phyloP scores from a whole-genome alignment of 1,140 invertebrate genomes.

The Drosophila kanapiae region DNA sequence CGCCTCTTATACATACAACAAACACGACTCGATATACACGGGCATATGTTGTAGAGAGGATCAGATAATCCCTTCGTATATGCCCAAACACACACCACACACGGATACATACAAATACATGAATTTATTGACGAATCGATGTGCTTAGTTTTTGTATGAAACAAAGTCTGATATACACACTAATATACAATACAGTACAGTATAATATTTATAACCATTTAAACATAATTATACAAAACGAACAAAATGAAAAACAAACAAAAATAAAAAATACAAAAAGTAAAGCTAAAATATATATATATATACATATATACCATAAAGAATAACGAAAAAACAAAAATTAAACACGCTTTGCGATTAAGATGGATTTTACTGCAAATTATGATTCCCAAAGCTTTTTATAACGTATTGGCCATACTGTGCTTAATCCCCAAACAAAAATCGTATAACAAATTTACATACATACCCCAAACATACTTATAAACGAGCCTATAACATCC shows the following conservation, averaged over 20 bases:
- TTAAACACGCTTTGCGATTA: conserved; percentile 66
- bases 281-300: conserved; percentile 28
- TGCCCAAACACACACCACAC: conserved; percentile 21
- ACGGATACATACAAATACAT: conserved; percentile 67
- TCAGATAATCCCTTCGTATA: background rate
- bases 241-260: conserved; percentile 8
- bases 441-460: conserved; percentile 19
- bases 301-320: conserved; percentile 45
- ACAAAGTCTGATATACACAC: conserved; percentile 84
- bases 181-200: conserved; percentile 78
- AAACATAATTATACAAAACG: conserved; percentile 76
- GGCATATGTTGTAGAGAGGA: conserved; percentile 11
- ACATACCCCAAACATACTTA: conserved; percentile 13
- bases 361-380: conserved; percentile 49
- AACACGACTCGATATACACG: conserved; percentile 30
- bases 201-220: conserved; percentile 75
- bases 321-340: conserved; percentile 10
- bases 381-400: conserved; percentile 54
- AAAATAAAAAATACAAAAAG: conserved; percentile 23
- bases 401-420: conserved; percentile 54
- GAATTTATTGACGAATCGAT: conserved; percentile 82
- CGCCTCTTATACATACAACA: conserved; percentile 56
- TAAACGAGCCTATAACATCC: conserved; percentile 15
- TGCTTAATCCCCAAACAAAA: conserved; percentile 42
- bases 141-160: conserved; percentile 83